A percentile compares a stretch with the other conserved stretches of the same genome.
These are phyloP conservation scores for Paracentrotus lividus DNA, from an alignment of 53 echinoderm and acorn worm genomes.

Conservation along the genomic window DNA sequence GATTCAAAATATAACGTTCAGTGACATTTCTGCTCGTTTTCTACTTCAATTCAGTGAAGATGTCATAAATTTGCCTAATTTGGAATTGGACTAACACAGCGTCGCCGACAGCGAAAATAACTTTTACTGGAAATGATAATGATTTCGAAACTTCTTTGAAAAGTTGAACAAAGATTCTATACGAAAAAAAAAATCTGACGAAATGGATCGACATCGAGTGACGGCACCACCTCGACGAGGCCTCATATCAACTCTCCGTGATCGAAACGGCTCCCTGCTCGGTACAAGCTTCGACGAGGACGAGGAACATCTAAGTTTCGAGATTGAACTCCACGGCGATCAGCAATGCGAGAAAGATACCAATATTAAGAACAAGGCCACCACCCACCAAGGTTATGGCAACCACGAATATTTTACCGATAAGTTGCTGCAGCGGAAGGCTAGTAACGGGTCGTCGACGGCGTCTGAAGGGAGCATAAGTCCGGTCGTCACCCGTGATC, in stretches of 20 bases:
- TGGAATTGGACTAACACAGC: too few relatives aligned
- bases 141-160: not conserved
- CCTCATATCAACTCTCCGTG: slow-evolving; percentile 3
- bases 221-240: slow-evolving; percentile 10
- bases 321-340: slow-evolving; percentile 52
- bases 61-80: not conserved
- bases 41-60: not conserved
- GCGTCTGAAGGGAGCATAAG: slow-evolving; percentile 23
- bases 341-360: not conserved
- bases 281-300: slow-evolving; percentile 53
- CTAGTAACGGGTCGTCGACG: not conserved
- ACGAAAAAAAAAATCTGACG: too few relatives aligned
- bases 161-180: not conserved
- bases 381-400: not conserved
- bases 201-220: not conserved
- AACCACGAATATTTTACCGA: slow-evolving; percentile 33
- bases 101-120: too few relatives aligned
- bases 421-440: not conserved
- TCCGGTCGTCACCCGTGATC: slow-evolving; percentile 32
- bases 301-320: slow-evolving; percentile 49
- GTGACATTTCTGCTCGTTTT: not conserved
- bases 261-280: slow-evolving; percentile 40
- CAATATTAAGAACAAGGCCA: not conserved
- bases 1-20: too few relatives aligned
- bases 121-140: too few relatives aligned